These are phyloP conservation scores for Zaprionus ghesquierei DNA, from an alignment of 1,140 invertebrate species.

Conservation along the genomic window DNA sequence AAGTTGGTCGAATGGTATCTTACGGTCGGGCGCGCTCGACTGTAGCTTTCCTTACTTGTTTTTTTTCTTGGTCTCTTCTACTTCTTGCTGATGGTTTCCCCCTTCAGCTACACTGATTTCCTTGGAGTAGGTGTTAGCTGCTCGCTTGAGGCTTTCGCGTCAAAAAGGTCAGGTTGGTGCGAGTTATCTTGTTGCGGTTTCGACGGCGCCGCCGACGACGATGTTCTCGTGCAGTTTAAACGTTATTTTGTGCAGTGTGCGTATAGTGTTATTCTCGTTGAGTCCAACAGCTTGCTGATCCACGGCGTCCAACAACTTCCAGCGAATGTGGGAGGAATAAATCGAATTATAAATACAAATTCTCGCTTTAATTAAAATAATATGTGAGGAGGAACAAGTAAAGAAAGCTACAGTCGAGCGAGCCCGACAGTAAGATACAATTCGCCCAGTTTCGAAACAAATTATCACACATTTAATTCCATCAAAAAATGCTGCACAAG, in stretches of 20 bases:
- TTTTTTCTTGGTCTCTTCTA: constrained; percentile 16
- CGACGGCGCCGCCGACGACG: constrained; percentile 74
- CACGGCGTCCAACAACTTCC: constrained; percentile 66
- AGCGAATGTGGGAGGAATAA: constrained; percentile 30
- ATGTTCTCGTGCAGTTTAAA: constrained; percentile 63
- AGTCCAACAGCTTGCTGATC: constrained; percentile 66
- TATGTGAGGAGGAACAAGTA: background rate
- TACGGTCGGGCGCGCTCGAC: too few species aligned
- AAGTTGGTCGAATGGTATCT: too few species aligned
- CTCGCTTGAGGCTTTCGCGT: constrained; percentile 33
- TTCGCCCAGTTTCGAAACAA: too few species aligned
- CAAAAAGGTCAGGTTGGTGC: constrained; percentile 66
- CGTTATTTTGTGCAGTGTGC: constrained; percentile 58
- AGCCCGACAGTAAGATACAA: too few species aligned
- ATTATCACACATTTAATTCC: too few species aligned
- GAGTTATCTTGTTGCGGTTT: constrained; percentile 65
- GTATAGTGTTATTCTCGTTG: constrained; percentile 45
- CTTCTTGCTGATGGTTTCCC: constrained; percentile 15
- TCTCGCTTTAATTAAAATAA: background rate
- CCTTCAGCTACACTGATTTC: background rate
- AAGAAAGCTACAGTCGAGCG: too few species aligned
- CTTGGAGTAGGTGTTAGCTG: constrained; percentile 63
- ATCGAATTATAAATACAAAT: background rate
- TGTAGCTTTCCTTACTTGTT: too few species aligned
- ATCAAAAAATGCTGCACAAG: too few species aligned